Conservation (phyloP, 1,140 invertebrate genomes). For the Bombus turneri region DNA sequence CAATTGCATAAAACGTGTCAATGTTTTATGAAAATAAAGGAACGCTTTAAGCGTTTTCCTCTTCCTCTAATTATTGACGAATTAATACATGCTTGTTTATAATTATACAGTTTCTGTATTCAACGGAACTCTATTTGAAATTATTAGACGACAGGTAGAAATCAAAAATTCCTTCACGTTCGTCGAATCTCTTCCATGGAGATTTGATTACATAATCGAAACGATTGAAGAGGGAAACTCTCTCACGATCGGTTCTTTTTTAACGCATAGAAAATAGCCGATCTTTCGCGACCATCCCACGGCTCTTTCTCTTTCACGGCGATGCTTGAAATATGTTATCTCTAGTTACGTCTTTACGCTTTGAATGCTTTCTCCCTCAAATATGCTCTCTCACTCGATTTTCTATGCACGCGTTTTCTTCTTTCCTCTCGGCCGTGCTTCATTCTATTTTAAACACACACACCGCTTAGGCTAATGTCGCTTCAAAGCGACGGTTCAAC, state of each 20-base stretch:
- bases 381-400: conserved; percentile 1
- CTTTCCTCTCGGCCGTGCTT: background rate
- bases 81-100: background rate
- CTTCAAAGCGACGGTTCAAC: background rate
- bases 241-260: conserved; percentile 16
- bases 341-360: conserved; percentile 33
- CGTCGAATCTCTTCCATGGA: background rate
- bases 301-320: conserved; percentile 20
- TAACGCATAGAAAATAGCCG: conserved; percentile 13
- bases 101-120: background rate
- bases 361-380: conserved; percentile 35
- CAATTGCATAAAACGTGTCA: too few relatives aligned
- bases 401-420: conserved; percentile 1
- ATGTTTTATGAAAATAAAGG: too few relatives aligned
- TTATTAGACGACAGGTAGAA: background rate
- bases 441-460: conserved; percentile 29
- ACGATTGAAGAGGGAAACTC: background rate
- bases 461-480: background rate
- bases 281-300: conserved; percentile 4
- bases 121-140: too few relatives aligned
- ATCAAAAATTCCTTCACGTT: background rate
- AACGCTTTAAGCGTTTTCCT: too few relatives aligned
- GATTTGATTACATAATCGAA: background rate
- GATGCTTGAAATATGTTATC: conserved; percentile 20
- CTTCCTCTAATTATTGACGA: background rate